A percentile compares a stretch with the other conserved stretches of the same genome.
phyloP scores from a whole-genome alignment of 1,140 invertebrate genomes.

The Aphidius gifuensis region DNA sequence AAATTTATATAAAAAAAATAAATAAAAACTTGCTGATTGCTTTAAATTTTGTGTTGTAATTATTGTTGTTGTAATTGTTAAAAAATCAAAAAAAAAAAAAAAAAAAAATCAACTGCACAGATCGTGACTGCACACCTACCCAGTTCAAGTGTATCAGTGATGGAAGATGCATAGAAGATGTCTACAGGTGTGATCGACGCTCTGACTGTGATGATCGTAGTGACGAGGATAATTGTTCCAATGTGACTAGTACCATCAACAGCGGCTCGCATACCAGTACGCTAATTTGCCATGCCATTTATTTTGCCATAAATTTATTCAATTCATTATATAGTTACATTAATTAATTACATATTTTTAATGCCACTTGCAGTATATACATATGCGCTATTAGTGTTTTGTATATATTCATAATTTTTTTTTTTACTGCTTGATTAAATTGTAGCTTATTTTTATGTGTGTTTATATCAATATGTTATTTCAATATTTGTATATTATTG shows the following conservation, averaged over 20 bases:
- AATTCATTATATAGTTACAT: conserved; percentile 9
- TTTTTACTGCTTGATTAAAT: conserved; percentile 6
- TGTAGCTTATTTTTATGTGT: too few species aligned
- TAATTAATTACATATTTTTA: too few species aligned
- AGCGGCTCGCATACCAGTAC: conserved; percentile 46
- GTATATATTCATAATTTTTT: background rate
- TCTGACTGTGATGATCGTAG: conserved; percentile 70
- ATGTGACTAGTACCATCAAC: conserved; percentile 37
- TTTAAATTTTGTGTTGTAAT: too few species aligned
- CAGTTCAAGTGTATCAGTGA: conserved; percentile 57
- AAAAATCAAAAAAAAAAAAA: too few species aligned
- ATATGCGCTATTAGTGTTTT: too few species aligned
- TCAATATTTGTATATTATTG: too few species aligned
- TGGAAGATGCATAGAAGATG: conserved; percentile 56
- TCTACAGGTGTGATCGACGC: conserved; percentile 65
- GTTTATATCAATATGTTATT: too few species aligned
- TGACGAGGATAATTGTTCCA: conserved; percentile 62
- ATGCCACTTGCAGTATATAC: background rate
- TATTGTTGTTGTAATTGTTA: too few species aligned
- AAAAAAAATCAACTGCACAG: conserved; percentile 32
- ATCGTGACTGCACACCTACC: conserved; percentile 49
- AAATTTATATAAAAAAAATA: too few species aligned
- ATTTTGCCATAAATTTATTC: conserved; percentile 18
- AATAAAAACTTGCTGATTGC: too few species aligned
- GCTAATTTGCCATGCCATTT: conserved; percentile 39